Evolutionary conservation across 2,888 invertebrate species (phyloP).

Genomic region (Oscheius sp.): DNA sequence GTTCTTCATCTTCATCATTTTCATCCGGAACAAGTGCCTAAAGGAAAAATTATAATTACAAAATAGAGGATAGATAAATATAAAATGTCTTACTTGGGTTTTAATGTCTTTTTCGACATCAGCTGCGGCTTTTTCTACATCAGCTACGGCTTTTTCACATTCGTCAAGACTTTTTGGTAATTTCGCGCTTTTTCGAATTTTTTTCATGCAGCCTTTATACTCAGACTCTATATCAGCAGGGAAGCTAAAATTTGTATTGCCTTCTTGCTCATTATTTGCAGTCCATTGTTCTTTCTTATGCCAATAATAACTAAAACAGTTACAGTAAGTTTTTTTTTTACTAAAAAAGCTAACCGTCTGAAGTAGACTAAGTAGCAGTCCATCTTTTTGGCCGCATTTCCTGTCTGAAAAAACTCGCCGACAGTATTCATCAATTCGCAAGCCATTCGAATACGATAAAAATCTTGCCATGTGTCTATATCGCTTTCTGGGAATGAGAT

Average conservation of each 20-base stretch:
- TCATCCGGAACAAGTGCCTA: slow-evolving; percentile 22
- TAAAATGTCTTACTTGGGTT: background rate
- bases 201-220: slow-evolving; percentile 26
- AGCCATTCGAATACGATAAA: slow-evolving; percentile 58
- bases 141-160: slow-evolving; percentile 34
- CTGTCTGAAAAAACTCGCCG: slow-evolving; percentile 60
- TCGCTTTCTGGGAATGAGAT: slow-evolving; percentile 56
- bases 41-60: background rate
- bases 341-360: slow-evolving; percentile 27
- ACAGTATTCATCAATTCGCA: slow-evolving; percentile 51
- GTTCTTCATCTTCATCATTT: slow-evolving; percentile 24
- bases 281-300: slow-evolving; percentile 37
- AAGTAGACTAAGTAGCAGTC: slow-evolving; percentile 58
- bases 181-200: slow-evolving; percentile 17
- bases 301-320: slow-evolving; percentile 37
- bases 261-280: slow-evolving; percentile 18
- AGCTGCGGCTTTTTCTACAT: slow-evolving; percentile 31
- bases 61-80: background rate
- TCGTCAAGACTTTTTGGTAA: slow-evolving; percentile 38
- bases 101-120: slow-evolving; percentile 29
- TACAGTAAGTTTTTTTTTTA: too few species aligned
- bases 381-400: slow-evolving; percentile 40
- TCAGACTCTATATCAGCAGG: slow-evolving; percentile 37
- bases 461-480: slow-evolving; percentile 43
- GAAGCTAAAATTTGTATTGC: slow-evolving; percentile 24